Conservation (phyloP, 1,140 invertebrate species). For the Lordiphosa stackelbergi region DNA sequence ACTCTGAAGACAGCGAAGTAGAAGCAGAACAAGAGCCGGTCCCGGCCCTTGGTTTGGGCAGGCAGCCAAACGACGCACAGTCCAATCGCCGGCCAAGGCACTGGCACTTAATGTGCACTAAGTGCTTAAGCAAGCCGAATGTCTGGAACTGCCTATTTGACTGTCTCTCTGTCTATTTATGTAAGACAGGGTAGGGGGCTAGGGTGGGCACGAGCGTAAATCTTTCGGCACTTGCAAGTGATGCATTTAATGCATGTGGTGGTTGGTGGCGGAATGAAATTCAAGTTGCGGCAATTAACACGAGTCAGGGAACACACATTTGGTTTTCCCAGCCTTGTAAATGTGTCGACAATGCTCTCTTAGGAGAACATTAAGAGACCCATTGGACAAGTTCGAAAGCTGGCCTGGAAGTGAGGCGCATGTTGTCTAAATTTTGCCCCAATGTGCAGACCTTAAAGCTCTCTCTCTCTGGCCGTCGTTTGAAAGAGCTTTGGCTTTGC, state of each 20-base stretch:
- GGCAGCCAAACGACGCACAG: slow-evolving; percentile 29
- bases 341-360: slow-evolving; percentile 32
- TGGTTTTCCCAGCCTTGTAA: slow-evolving; percentile 8
- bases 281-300: slow-evolving; percentile 7
- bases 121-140: slow-evolving; percentile 49
- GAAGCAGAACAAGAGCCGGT: slow-evolving; percentile 12
- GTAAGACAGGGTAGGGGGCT: not conserved
- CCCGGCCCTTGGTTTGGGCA: slow-evolving; percentile 35
- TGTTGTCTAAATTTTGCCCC: slow-evolving; percentile 23
- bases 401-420: slow-evolving; percentile 30
- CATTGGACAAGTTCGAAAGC: slow-evolving; percentile 27
- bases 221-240: slow-evolving; percentile 3
- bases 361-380: slow-evolving; percentile 13
- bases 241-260: slow-evolving; percentile 9
- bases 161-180: slow-evolving; percentile 3
- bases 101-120: slow-evolving; percentile 49
- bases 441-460: slow-evolving; percentile 54
- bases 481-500: slow-evolving; percentile 42
- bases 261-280: not conserved
- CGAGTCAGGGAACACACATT: not conserved
- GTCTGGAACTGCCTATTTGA: slow-evolving; percentile 33
- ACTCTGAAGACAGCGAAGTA: slow-evolving; percentile 18
- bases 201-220: not conserved
- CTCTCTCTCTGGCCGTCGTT: slow-evolving; percentile 13
- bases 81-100: slow-evolving; percentile 4